Evolutionary conservation across 2,888 invertebrate species (phyloP), one percentile per base, ranked within the genome.

Genomic region (Heliconius aoede): DNA sequence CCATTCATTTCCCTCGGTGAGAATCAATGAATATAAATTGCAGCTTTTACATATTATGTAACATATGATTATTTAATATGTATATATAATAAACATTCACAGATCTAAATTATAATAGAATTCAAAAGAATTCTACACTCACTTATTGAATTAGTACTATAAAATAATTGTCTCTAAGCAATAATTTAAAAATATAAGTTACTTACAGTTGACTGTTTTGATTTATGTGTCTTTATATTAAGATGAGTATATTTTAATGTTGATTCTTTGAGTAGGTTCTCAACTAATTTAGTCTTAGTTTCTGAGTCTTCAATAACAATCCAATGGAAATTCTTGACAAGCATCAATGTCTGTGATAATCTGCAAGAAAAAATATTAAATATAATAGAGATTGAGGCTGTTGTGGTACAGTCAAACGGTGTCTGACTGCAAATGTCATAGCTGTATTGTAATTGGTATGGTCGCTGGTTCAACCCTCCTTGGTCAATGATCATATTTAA

Each of bases 271-370:
- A 99, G 92, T 30, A 98, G 93, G 80, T 96, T 96, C 9, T 95
- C 95, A 4, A 99, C 98, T 76, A 98, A 93, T 30, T 91, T 88
- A 1, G 97, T 97, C 87, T 96, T 97, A 11, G 89, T 88, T 24
- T 94, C 93, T 0, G 98, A 95, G 90, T 99, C 99, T 93, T 99
- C 99, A 46, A 99, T 96, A 62, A 99, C 94, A 81, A 99, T 96
- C 99, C 99, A 99, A 87, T 98, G 97, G 77, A 99, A 95, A 88
- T 98, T 97, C 79, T 97, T 97, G 78, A 98, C 96, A 83, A 97
- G 95, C 95, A 97, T 96, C 80, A 99, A 95, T 4, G 98, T 97
- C 86, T 99, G 98, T 11, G 97, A 97, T 77, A 99, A 91, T 86
- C 99, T 96, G 89, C n/a, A 85, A 62, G 84, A 81, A 81, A 81